These are phyloP conservation scores for Aurelia aurita DNA, from an alignment of 30 jellyfish, hydroid and myxozoan genomes.

Conservation along the genomic window DNA sequence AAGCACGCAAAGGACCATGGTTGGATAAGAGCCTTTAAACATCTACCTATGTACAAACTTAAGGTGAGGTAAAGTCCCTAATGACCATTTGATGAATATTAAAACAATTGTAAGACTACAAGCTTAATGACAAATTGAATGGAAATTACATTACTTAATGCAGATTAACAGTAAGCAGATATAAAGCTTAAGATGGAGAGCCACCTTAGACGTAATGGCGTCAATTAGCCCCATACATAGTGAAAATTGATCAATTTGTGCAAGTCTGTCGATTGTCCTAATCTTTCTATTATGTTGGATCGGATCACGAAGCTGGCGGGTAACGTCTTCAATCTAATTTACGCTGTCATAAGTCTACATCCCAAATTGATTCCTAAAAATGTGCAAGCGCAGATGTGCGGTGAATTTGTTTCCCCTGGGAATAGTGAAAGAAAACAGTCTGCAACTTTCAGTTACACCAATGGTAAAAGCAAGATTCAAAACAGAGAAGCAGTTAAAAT, in stretches of 20 bases:
- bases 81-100: not conserved
- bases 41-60: not conserved
- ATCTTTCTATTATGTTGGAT: slow-evolving; percentile 1
- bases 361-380: not conserved
- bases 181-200: slow-evolving; percentile 6
- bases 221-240: not conserved
- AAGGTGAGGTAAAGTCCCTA: not conserved
- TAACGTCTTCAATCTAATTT: slow-evolving; percentile 3
- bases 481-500: too few relatives aligned
- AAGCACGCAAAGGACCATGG: too few relatives aligned
- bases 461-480: too few relatives aligned
- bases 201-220: slow-evolving; percentile 16
- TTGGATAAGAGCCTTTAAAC: too few relatives aligned
- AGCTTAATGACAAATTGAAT: slow-evolving; percentile 2
- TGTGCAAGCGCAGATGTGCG: not conserved
- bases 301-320: slow-evolving; percentile 12
- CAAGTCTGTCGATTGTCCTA: slow-evolving; percentile 16
- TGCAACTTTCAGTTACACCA: too few relatives aligned
- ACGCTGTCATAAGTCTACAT: not conserved
- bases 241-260: not conserved
- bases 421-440: too few relatives aligned
- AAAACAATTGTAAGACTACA: not conserved
- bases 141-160: not conserved
- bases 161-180: slow-evolving; percentile 42
- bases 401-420: not conserved